Evolutionary conservation across 1,140 invertebrate genomes (phyloP).

Genomic region (Caenorhabditis briggsae): DNA sequence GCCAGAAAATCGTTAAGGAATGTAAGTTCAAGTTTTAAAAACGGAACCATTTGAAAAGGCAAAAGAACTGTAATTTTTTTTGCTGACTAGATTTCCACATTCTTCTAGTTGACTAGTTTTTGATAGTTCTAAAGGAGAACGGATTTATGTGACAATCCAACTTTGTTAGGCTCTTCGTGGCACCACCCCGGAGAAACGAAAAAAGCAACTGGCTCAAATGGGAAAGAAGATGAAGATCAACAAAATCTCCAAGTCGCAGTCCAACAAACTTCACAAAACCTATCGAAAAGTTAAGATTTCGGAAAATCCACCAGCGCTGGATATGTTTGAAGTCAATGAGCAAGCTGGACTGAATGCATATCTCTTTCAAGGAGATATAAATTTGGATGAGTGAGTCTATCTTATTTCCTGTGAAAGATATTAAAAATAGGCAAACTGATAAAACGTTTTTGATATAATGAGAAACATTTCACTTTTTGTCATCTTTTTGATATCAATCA

Average conservation of each 20-base stretch:
- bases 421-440: too few species aligned
- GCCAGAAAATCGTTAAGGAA: slow-evolving; percentile 21
- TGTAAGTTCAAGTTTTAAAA: not conserved
- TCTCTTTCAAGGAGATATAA: slow-evolving; percentile 60
- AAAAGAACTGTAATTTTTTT: too few species aligned
- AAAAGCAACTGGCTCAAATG: slow-evolving; percentile 8
- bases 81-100: too few species aligned
- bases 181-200: slow-evolving; percentile 6
- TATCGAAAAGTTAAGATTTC: slow-evolving; percentile 21
- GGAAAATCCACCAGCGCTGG: slow-evolving; percentile 2
- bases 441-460: too few species aligned
- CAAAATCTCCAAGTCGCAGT: not conserved
- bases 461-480: too few species aligned
- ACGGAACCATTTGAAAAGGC: too few species aligned
- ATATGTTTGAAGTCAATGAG: slow-evolving; percentile 60
- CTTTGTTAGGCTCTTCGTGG: slow-evolving; percentile 2
- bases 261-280: slow-evolving; percentile 24
- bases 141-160: not conserved
- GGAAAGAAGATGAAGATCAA: slow-evolving; percentile 27
- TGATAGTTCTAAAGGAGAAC: too few species aligned
- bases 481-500: too few species aligned
- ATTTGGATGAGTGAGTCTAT: slow-evolving; percentile 41
- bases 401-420: not conserved
- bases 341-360: slow-evolving; percentile 50
- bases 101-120: too few species aligned